Evolutionary conservation across 2,888 invertebrate species (phyloP).

Genomic region (Chymomyza procnemis): DNA sequence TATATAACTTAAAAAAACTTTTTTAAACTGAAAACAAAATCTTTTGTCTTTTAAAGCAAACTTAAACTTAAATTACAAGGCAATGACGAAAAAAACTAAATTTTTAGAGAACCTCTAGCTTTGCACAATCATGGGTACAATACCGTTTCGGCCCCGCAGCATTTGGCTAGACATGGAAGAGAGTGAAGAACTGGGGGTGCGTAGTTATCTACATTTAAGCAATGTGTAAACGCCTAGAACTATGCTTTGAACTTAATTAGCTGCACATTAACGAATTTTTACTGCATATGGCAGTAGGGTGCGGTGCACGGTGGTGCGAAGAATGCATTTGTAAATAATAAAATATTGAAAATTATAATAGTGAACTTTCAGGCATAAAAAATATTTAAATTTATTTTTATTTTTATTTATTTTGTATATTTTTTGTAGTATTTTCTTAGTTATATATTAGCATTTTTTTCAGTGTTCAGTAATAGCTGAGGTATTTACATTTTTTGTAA

Average conservation of each 20-base stretch:
- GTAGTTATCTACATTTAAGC: neutral
- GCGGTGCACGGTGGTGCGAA: slow-evolving; percentile 7
- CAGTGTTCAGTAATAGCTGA: too few relatives aligned
- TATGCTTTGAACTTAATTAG: slow-evolving; percentile 72
- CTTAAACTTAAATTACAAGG: neutral
- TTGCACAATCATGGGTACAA: slow-evolving; percentile 1
- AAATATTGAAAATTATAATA: too few relatives aligned
- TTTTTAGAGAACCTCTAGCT: neutral
- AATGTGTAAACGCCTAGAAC: slow-evolving; percentile 48
- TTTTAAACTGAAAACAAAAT: neutral
- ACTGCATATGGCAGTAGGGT: slow-evolving; percentile 51
- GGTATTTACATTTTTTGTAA: too few relatives aligned
- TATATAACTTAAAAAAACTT: neutral
- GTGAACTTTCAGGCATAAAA: too few relatives aligned
- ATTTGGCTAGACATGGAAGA: neutral
- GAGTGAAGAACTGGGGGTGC: neutral
- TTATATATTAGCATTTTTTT: too few relatives aligned
- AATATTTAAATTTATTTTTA: too few relatives aligned
- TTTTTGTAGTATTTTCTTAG: too few relatives aligned
- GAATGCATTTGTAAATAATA: too few relatives aligned
- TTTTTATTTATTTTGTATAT: too few relatives aligned
- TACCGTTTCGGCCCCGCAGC: neutral
- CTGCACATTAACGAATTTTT: slow-evolving; percentile 67
- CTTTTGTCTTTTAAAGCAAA: neutral
- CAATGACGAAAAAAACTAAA: neutral